These are phyloP conservation scores for Microcebus ravelobensis DNA, from an alignment of 2,113 vertebrate species.

Conservation along the genomic window DNA sequence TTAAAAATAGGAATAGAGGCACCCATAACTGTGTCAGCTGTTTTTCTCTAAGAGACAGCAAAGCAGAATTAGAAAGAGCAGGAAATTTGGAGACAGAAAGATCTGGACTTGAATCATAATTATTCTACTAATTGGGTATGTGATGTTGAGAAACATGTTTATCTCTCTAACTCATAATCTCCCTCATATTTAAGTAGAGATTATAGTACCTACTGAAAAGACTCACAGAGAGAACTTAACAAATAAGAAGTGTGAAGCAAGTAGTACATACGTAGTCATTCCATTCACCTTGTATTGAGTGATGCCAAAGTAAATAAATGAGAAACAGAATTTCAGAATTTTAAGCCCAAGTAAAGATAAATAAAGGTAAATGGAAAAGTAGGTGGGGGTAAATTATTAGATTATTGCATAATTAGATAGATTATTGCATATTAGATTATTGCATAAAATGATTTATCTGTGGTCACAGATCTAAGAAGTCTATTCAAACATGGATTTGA, in stretches of 20 bases:
- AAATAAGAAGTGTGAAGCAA: slow-evolving; percentile 21
- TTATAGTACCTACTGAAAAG: background rate
- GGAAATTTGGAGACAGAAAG: background rate
- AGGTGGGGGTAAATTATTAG: background rate
- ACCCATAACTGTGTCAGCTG: background rate
- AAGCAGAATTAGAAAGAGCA: background rate
- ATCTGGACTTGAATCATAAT: background rate
- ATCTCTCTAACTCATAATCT: background rate
- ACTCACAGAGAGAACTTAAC: background rate
- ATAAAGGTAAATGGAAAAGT: background rate
- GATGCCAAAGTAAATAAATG: background rate
- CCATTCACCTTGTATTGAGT: background rate
- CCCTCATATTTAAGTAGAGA: slow-evolving; percentile 1
- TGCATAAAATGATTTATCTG: background rate
- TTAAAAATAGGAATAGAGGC: slow-evolving; percentile 26
- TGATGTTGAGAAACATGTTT: slow-evolving; percentile 27
- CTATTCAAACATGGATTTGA: background rate
- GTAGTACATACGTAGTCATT: background rate
- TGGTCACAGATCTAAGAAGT: background rate
- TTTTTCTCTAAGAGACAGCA: slow-evolving; percentile 4
- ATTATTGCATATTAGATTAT: background rate
- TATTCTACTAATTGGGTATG: slow-evolving; percentile 2
- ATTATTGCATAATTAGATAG: background rate
- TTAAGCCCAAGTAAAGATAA: background rate
- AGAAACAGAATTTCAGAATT: background rate